Base-by-base conservation (phyloP, 2,888 invertebrate species). In the Lomographa bimaculata region DNA sequence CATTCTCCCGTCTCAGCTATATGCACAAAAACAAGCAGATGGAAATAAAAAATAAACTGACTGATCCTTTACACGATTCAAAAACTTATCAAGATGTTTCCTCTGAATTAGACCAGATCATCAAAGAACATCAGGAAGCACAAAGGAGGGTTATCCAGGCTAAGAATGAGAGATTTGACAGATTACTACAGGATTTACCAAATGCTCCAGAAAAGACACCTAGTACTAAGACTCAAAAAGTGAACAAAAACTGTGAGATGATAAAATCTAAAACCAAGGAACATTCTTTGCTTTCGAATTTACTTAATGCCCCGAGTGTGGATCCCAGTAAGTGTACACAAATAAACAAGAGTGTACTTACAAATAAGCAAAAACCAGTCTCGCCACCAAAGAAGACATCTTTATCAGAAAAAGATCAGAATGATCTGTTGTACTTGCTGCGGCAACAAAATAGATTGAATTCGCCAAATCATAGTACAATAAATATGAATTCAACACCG, bases 1-100 rank as follows among this genome's bases (percentile, higher is more conserved):
- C 89, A 1, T 89, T 87, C 54, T 66, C 87, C 6, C 78, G 89
- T 12, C 75, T 79, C 27, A 85, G 74, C 49, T 89, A 86, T 48
- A 71, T 83, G 70, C 83, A 85, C 50, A 87, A 79, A 59, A 82
- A 68, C 45, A 79, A 80, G 57, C 79, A 79, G 53, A 60, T 43
- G 12, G 79, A 81, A 32, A 50, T 49, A 2, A 77, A 71, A 50
- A 30, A 54, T 1, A 72, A 72, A 56, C 57, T 55, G 12, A 33
- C 57, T 11, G 25, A 35, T 12, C 16, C 37, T 6, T 9, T 7
- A 16, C 3, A 14, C 3, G 28, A 7, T 20, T 29, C 28, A 23
- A 2, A 18, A 27, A 36, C 43, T 7, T 47, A 50, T 36, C 39
- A 45, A 7, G 29, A 47, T 29, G 34, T 45, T 1, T 45, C 45